A percentile compares a stretch with the other conserved stretches of the same genome.
Conservation (phyloP, 2,113 vertebrate species). For the Austrofundulus limnaeus region DNA sequence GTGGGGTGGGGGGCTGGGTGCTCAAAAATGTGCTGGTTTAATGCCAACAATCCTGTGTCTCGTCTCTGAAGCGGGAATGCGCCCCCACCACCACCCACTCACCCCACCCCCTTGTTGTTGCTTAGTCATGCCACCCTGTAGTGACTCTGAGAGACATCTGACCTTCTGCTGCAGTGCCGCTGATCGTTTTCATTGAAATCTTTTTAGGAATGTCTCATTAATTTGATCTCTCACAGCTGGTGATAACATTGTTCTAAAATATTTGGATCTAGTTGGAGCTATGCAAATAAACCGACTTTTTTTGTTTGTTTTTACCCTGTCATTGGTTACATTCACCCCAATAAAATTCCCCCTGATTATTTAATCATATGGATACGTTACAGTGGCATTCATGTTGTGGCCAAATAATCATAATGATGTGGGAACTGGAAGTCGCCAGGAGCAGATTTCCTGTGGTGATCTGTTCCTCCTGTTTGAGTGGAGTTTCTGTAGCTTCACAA, state of each 20-base stretch:
- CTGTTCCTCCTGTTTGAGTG: constrained; percentile 34
- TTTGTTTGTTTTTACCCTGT: constrained; percentile 17
- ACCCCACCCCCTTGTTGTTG: constrained; percentile 36
- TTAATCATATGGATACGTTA: constrained; percentile 29
- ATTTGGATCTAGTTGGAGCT: constrained; percentile 19
- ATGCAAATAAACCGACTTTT: constrained; percentile 15
- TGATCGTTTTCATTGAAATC: constrained; percentile 36
- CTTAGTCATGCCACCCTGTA: constrained; percentile 36
- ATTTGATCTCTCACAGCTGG: constrained; percentile 48
- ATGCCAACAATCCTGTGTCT: constrained; percentile 55
- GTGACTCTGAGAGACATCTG: constrained; percentile 43
- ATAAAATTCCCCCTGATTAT: constrained; percentile 27
- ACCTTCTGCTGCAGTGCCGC: constrained; percentile 40
- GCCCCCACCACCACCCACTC: no score
- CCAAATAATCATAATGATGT: constrained; percentile 6
- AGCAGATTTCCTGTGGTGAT: constrained; percentile 13
- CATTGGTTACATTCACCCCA: constrained; percentile 32
- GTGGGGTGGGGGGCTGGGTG: constrained; percentile 3
- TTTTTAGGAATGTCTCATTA: constrained; percentile 29
- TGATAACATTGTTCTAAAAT: constrained; percentile 36
- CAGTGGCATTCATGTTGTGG: constrained; percentile 10
- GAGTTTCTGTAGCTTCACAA: constrained; percentile 21
- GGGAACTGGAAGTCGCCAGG: constrained; percentile 33
- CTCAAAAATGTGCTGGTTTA: constrained; percentile 57
- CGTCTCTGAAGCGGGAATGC: constrained; percentile 41